These are phyloP conservation scores for Acyrthosiphon pisum DNA, from an alignment of 1,140 invertebrate species.

Conservation along the genomic window DNA sequence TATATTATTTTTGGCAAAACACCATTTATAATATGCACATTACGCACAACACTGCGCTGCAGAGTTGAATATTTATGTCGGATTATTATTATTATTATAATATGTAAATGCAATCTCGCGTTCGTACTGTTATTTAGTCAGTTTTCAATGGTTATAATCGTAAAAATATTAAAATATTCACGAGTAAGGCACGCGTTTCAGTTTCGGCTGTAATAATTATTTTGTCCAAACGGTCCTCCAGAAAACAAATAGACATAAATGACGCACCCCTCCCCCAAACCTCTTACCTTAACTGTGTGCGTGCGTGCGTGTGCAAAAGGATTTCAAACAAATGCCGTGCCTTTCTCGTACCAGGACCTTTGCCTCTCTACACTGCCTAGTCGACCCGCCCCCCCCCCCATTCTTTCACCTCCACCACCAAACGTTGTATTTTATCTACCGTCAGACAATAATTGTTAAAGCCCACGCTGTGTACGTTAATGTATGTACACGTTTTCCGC, in stretches of 20 bases:
- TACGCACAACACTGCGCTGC: too few species aligned
- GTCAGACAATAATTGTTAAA: not conserved
- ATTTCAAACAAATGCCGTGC: not conserved
- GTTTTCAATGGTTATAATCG: not conserved
- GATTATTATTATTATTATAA: not conserved
- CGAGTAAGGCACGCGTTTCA: not conserved
- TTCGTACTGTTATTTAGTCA: not conserved
- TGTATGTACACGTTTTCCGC: not conserved
- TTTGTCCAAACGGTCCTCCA: not conserved
- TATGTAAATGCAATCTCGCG: not conserved
- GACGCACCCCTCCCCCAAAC: not conserved
- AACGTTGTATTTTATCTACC: not conserved
- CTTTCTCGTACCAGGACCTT: not conserved
- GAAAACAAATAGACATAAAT: not conserved
- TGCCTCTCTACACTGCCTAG: not conserved
- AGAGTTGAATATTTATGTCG: not conserved
- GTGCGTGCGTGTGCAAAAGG: not conserved
- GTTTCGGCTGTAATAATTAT: slow-evolving; percentile 9
- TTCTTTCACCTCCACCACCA: not conserved
- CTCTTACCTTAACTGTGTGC: not conserved
- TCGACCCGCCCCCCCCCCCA: too few species aligned
- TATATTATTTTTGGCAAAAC: not conserved
- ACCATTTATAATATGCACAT: not conserved
- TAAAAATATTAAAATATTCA: slow-evolving; percentile 16
- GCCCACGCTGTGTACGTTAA: not conserved